A percentile compares a stretch with the other conserved stretches of the same genome.
Evolutionary conservation across 2,113 vertebrate genomes (phyloP).

Genomic region (Pelvicachromis taeniatus): DNA sequence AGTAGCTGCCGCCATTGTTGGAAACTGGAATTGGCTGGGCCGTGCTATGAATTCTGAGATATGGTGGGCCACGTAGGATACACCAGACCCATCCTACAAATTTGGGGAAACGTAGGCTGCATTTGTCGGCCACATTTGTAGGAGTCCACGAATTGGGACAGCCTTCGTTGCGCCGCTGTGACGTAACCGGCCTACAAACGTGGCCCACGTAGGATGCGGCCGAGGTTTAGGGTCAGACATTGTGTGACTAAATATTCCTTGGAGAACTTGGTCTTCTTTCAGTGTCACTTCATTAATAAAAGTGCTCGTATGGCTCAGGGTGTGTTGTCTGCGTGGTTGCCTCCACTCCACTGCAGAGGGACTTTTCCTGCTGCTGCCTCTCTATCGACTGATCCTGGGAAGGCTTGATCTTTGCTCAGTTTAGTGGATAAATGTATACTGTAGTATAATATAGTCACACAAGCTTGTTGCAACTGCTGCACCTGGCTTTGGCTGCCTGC

Average conservation of each 20-base stretch:
- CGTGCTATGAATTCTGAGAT: too few species aligned
- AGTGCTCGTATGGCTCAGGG: neutral
- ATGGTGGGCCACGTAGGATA: too few species aligned
- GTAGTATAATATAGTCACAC: neutral
- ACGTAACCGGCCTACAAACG: too few species aligned
- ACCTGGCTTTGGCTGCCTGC: neutral
- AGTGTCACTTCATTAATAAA: neutral
- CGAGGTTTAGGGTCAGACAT: too few species aligned
- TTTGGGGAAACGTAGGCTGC: too few species aligned
- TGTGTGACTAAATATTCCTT: neutral
- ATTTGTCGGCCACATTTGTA: too few species aligned
- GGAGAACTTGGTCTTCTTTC: neutral
- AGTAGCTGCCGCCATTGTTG: too few species aligned
- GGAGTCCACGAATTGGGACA: too few species aligned
- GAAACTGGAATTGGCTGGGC: too few species aligned
- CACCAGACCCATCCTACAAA: too few species aligned
- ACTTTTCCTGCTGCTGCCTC: neutral
- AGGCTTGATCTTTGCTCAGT: neutral
- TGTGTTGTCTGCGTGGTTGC: neutral
- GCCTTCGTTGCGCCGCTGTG: too few species aligned
- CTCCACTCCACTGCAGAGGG: neutral
- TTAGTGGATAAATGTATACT: neutral
- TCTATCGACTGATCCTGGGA: neutral
- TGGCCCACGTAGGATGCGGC: too few species aligned
- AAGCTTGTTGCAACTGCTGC: neutral